phyloP scores from a whole-genome alignment of 1,140 invertebrate species.

The Bombus affinis region DNA sequence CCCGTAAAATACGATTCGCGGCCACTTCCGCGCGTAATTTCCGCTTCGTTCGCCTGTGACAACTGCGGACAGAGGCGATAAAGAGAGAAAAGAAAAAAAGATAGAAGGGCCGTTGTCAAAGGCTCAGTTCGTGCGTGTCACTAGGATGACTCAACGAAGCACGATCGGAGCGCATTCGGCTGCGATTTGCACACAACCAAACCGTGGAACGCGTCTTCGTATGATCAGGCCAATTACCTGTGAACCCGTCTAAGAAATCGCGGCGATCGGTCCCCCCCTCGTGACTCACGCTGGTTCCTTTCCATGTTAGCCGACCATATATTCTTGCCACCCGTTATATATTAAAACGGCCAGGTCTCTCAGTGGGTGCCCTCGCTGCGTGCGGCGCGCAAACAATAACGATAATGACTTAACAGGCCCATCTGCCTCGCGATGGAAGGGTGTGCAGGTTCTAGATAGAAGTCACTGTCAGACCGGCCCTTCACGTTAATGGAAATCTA shows the following conservation, averaged over 20 bases:
- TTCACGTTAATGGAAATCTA: constrained; percentile 61
- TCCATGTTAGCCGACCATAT: constrained; percentile 1
- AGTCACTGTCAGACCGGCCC: constrained; percentile 46
- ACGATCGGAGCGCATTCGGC: not conserved
- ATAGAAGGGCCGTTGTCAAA: constrained; percentile 37
- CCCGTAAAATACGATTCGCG: constrained; percentile 48
- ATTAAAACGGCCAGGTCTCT: constrained; percentile 29
- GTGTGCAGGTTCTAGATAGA: constrained; percentile 42
- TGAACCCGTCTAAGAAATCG: constrained; percentile 22
- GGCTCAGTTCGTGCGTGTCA: constrained; percentile 64
- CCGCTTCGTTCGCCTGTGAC: constrained; percentile 37
- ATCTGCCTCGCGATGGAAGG: constrained; percentile 51
- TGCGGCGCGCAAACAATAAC: constrained; percentile 61
- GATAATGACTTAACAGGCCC: constrained; percentile 67
- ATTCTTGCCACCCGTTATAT: constrained; percentile 54
- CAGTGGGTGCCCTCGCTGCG: constrained; percentile 34
- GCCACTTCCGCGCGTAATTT: constrained; percentile 59
- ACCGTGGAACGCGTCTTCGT: constrained; percentile 11
- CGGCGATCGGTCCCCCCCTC: constrained; percentile 11
- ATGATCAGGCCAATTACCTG: constrained; percentile 42
- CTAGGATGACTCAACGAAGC: constrained; percentile 38
- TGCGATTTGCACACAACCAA: not conserved
- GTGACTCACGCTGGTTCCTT: constrained; percentile 44
- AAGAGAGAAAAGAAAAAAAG: constrained; percentile 9
- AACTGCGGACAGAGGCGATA: not conserved